Base-by-base conservation (phyloP, 2,113 vertebrate genomes). In the Cepphus grylle region DNA sequence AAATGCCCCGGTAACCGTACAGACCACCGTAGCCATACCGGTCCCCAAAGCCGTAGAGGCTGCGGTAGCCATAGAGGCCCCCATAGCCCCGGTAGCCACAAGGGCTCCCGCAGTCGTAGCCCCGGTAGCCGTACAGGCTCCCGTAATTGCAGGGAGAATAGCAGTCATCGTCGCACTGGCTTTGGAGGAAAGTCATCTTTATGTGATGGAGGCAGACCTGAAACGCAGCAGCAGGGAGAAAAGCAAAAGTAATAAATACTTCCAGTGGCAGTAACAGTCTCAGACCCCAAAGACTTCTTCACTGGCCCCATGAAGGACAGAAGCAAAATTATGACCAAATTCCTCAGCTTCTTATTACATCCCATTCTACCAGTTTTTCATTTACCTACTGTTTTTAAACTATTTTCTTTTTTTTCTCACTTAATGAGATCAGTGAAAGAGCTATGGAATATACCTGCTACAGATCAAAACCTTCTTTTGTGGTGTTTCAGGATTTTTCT, bases 131-230 rank as follows among this genome's bases (percentile, higher is more conserved):
- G 0, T 96, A 91, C 21, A 73, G 55, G 59, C 49, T 16, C 11
- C 95, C 71, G 1, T 86, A 96, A 38, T 4, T 29, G 79, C 67
- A 91, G 81, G 96, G 22, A 21, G 81, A 93, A 30, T 73, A 97
- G 91, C 84, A 96, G 90, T 96, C 94, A 5, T 96, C 93, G 0
- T 97, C 95, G 0, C 76, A 97, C 27, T 66, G 85, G 52, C 56
- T 5, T 1, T 93, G 92, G 81, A 91, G 2, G 90, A 85, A 96
- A 80, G 94, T 94, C 96, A 97, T 96, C 62, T 61, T 91, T 3
- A 65, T 58, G 73, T 1, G 3, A 0, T 5, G 78, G 90, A 76
- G 81, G 78, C 3, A 34, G 65, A 88, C 47, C 94, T 95, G 63
- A 32, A 91, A 21, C 0, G 40, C 86, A 84, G 77, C 27, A 6